Evolutionary conservation across 2,888 invertebrate species (phyloP).

Genomic region (Clanis bilineata): DNA sequence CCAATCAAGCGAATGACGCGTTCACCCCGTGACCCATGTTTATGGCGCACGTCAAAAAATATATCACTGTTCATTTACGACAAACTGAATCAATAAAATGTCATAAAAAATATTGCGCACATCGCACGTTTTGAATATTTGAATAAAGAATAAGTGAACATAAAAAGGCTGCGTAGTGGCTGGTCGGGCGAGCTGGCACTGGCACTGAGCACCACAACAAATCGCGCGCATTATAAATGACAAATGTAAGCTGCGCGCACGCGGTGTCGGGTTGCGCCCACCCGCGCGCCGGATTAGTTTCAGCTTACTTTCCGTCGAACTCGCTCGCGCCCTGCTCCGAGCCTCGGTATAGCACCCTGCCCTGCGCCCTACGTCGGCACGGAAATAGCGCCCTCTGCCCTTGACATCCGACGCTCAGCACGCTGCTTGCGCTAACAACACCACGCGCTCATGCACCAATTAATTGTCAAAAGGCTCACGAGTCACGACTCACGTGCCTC

Average conservation of each 20-base stretch:
- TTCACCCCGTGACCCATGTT: conserved; percentile 14
- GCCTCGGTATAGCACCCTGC: conserved; percentile 27
- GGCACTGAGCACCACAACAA: conserved; percentile 67
- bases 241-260: conserved; percentile 77
- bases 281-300: conserved; percentile 77
- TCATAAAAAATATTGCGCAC: conserved; percentile 68
- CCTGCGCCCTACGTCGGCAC: conserved; percentile 25
- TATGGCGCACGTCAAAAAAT: conserved; percentile 34
- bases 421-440: conserved; percentile 66
- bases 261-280: conserved; percentile 78
- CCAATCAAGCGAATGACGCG: conserved; percentile 10
- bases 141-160: conserved; percentile 74
- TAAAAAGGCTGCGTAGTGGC: conserved; percentile 64
- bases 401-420: conserved; percentile 53
- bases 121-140: conserved; percentile 64
- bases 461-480: conserved; percentile 1
- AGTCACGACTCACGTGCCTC: background rate
- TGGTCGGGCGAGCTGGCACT: conserved; percentile 28
- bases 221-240: conserved; percentile 82
- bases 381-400: conserved; percentile 72
- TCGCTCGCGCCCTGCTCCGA: conserved; percentile 42
- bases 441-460: conserved; percentile 26
- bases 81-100: conserved; percentile 62
- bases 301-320: conserved; percentile 70
- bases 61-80: conserved; percentile 50